These are phyloP conservation scores for Blennius ocellaris DNA, from an alignment of 2,113 vertebrate species.

Conservation along the genomic window DNA sequence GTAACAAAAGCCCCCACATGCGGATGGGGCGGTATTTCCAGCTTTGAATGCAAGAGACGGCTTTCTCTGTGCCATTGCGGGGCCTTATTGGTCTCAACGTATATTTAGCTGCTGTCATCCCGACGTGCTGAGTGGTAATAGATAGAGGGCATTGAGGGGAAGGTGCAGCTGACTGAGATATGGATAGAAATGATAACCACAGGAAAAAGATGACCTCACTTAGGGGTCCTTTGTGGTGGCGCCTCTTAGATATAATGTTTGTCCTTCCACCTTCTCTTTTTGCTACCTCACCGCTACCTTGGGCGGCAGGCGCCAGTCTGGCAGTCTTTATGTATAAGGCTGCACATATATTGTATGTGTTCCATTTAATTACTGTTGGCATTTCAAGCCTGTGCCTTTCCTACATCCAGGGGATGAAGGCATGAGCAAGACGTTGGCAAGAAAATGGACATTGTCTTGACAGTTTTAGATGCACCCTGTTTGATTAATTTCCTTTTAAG, in stretches of 20 bases:
- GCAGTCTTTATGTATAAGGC: slow-evolving; percentile 25
- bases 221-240: slow-evolving; percentile 21
- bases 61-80: slow-evolving; percentile 10
- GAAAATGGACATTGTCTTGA: not conserved
- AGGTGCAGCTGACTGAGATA: slow-evolving; percentile 38
- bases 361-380: not conserved
- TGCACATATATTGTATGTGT: not conserved
- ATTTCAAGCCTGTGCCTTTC: not conserved
- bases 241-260: slow-evolving; percentile 36
- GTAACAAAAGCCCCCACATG: slow-evolving; percentile 10
- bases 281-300: slow-evolving; percentile 22
- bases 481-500: not conserved
- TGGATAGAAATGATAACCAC: slow-evolving; percentile 53
- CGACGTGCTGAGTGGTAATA: slow-evolving; percentile 43
- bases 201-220: slow-evolving; percentile 58
- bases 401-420: not conserved
- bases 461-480: not conserved
- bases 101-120: slow-evolving; percentile 58
- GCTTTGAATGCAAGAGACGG: slow-evolving; percentile 13
- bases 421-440: not conserved
- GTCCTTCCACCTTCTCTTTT: slow-evolving; percentile 24
- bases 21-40: slow-evolving; percentile 20
- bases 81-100: slow-evolving; percentile 19
- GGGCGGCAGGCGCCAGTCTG: slow-evolving; percentile 51
- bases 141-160: slow-evolving; percentile 34